Evolutionary conservation across 1,140 invertebrate species (phyloP).

Genomic region (Drosophila ironensis): DNA sequence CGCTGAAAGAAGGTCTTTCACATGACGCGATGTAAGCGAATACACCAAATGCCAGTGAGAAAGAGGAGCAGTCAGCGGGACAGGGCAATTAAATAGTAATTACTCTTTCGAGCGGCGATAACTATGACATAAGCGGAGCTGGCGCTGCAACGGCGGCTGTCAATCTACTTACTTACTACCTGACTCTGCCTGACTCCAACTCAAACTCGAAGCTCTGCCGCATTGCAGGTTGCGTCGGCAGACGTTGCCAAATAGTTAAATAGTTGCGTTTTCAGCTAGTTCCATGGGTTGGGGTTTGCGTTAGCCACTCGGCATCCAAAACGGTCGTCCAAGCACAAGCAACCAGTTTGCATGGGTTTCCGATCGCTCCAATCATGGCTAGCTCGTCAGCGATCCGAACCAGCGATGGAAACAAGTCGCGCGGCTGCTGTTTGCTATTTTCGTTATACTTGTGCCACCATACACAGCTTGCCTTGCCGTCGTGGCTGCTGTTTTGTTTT

Average conservation of each 20-base stretch:
- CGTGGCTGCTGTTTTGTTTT: not conserved
- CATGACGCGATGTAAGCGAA: not conserved
- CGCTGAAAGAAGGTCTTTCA: not conserved
- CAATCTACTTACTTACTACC: conserved; percentile 7
- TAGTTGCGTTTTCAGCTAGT: too few species aligned
- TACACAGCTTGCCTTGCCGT: too few species aligned
- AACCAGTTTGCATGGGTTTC: conserved; percentile 32
- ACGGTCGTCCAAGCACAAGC: not conserved
- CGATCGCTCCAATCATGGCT: conserved; percentile 14
- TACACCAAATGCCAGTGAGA: not conserved
- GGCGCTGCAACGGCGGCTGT: conserved; percentile 4
- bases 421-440: conserved; percentile 19
- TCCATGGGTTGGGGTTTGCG: not conserved
- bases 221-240: conserved; percentile 23
- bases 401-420: conserved; percentile 16
- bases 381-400: conserved; percentile 4
- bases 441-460: conserved; percentile 36
- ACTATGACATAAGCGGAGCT: conserved; percentile 32
- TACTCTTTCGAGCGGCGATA: conserved; percentile 35
- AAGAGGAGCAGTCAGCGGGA: not conserved
- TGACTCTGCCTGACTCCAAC: not conserved
- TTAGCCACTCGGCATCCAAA: conserved; percentile 18
- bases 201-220: too few species aligned
- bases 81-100: conserved; percentile 34
- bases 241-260: conserved; percentile 37